These are phyloP conservation scores for Cepphus grylle DNA, from an alignment of 2,113 vertebrate species.

Conservation along the genomic window DNA sequence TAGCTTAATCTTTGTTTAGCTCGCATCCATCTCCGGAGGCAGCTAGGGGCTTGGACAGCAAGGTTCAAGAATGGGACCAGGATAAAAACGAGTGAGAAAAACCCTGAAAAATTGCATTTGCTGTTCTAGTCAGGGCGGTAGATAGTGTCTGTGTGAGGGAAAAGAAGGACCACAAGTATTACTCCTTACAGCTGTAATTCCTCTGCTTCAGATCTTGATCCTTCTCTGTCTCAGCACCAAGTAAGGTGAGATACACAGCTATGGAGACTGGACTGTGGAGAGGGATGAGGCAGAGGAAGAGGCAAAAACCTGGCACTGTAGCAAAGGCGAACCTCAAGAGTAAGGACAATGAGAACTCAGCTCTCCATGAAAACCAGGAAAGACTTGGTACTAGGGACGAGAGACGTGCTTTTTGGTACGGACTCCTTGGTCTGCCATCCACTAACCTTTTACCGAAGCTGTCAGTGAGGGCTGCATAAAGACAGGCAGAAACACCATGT, in stretches of 20 bases:
- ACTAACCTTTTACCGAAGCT: background rate
- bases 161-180: background rate
- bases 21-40: background rate
- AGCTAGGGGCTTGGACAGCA: background rate
- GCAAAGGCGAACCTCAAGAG: background rate
- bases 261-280: background rate
- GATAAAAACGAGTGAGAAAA: background rate
- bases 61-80: background rate
- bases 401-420: background rate
- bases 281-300: background rate
- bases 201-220: background rate
- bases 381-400: background rate
- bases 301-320: background rate
- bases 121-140: background rate
- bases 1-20: background rate
- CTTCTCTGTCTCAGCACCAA: background rate
- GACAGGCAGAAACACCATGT: background rate
- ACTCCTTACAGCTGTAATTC: background rate
- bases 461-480: background rate
- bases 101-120: background rate
- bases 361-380: background rate
- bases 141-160: background rate
- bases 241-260: background rate
- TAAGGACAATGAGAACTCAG: background rate
- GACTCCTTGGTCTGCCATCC: background rate